Percentiles rank a stretch among this genome's conserved stretches.
Evolutionary conservation across 2,113 vertebrate genomes (phyloP).

Genomic region (Xenopus borealis): DNA sequence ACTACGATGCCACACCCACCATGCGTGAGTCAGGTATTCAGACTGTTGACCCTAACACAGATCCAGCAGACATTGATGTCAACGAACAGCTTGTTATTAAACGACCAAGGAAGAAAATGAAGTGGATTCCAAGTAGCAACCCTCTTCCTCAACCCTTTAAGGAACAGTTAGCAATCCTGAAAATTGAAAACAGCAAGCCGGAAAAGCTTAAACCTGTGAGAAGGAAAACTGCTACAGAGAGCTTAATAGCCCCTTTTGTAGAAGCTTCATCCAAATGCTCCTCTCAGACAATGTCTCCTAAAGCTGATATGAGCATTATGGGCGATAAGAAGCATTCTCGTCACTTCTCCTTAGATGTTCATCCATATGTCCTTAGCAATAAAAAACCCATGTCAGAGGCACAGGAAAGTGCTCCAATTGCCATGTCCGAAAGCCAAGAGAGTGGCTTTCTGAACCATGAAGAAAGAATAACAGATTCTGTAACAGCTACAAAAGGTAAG

Average conservation of each 20-base stretch:
- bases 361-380: slow-evolving; percentile 88
- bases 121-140: slow-evolving; percentile 90
- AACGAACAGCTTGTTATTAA: slow-evolving; percentile 87
- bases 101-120: slow-evolving; percentile 92
- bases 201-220: slow-evolving; percentile 89
- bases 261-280: slow-evolving; percentile 77
- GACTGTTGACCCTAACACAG: slow-evolving; percentile 82
- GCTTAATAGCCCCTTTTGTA: slow-evolving; percentile 82
- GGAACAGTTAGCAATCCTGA: slow-evolving; percentile 83
- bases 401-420: slow-evolving; percentile 65
- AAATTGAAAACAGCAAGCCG: slow-evolving; percentile 85
- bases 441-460: slow-evolving; percentile 73
- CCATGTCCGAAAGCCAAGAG: slow-evolving; percentile 79
- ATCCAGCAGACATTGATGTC: slow-evolving; percentile 79
- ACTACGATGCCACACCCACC: slow-evolving; percentile 90
- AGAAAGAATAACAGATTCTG: slow-evolving; percentile 59
- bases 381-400: slow-evolving; percentile 84
- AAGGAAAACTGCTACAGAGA: slow-evolving; percentile 84
- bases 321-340: slow-evolving; percentile 88
- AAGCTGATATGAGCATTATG: slow-evolving; percentile 58
- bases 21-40: slow-evolving; percentile 90
- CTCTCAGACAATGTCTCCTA: slow-evolving; percentile 66
- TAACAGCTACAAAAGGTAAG: slow-evolving; percentile 71
- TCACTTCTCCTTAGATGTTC: slow-evolving; percentile 94
- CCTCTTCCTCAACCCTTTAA: slow-evolving; percentile 94